Evolutionary conservation across 2,797 vertebrate species (phyloP).

Genomic region (Apodemus agrarius): DNA sequence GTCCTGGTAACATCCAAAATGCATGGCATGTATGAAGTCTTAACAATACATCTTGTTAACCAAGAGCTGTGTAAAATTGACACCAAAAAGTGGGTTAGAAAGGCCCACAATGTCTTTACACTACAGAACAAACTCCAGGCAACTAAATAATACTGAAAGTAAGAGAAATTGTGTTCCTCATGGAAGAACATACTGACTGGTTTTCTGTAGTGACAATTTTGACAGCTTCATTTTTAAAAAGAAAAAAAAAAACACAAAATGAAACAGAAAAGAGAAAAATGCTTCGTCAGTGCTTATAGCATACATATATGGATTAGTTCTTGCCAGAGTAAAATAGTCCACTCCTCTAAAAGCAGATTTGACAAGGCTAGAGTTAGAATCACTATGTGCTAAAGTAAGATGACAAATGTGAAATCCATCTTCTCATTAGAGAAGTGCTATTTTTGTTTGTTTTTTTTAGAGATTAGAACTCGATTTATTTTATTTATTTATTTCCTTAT

Average conservation of each 20-base stretch:
- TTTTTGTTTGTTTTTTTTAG: too few relatives aligned
- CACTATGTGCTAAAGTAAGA: slow-evolving; percentile 89
- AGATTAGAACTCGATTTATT: too few relatives aligned
- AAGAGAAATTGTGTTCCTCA: not conserved
- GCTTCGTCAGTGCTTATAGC: slow-evolving; percentile 95
- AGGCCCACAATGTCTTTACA: not conserved
- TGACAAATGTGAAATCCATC: slow-evolving; percentile 80
- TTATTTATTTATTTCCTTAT: too few relatives aligned
- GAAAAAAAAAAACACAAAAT: not conserved
- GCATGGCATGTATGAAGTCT: not conserved
- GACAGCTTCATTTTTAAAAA: too few relatives aligned
- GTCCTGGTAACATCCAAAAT: not conserved
- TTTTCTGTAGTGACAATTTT: not conserved
- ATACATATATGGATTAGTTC: slow-evolving; percentile 89
- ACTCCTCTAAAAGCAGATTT: slow-evolving; percentile 90
- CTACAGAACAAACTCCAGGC: not conserved
- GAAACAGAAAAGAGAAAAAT: slow-evolving; percentile 84
- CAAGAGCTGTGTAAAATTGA: not conserved
- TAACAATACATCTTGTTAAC: not conserved
- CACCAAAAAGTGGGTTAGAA: not conserved
- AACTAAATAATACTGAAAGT: not conserved
- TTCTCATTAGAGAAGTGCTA: slow-evolving; percentile 52
- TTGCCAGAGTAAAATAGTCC: slow-evolving; percentile 92
- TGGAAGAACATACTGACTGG: not conserved
- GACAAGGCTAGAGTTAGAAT: slow-evolving; percentile 89